These are phyloP conservation scores for Ibidorhyncha struthersii DNA, from an alignment of 2,113 vertebrate genomes.

Conservation along the genomic window DNA sequence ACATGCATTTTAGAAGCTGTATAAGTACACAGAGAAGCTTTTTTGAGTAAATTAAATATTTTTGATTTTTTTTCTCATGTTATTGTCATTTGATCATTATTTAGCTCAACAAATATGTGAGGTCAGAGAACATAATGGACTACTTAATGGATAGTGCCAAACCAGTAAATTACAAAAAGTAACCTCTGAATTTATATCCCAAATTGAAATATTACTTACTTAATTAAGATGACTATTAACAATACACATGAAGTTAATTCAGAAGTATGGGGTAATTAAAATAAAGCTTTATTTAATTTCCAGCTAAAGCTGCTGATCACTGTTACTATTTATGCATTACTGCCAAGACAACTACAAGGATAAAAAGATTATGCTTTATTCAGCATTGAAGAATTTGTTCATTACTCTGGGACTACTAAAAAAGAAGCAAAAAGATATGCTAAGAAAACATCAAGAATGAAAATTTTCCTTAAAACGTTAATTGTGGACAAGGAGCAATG, in stretches of 20 bases:
- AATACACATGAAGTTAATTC: conserved; percentile 35
- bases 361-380: not conserved
- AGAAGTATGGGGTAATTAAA: conserved; percentile 40
- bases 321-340: not conserved
- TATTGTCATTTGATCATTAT: not conserved
- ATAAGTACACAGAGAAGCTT: fast-evolving
- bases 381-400: not conserved
- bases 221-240: conserved; percentile 22
- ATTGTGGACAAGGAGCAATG: not conserved
- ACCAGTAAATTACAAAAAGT: conserved; percentile 16
- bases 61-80: fast-evolving
- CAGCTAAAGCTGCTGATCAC: not conserved
- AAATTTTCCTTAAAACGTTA: not conserved
- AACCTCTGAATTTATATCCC: conserved; percentile 6
- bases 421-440: not conserved
- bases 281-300: conserved; percentile 34
- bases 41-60: not conserved
- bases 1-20: not conserved
- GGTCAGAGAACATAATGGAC: not conserved
- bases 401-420: not conserved
- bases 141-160: conserved; percentile 1
- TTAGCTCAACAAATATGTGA: not conserved
- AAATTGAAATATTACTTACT: conserved; percentile 10
- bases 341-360: not conserved
- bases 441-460: not conserved